A percentile compares a stretch with the other conserved stretches of the same genome.
phyloP scores from a whole-genome alignment of 2,797 vertebrate genomes.

The Siniperca scherzeri region DNA sequence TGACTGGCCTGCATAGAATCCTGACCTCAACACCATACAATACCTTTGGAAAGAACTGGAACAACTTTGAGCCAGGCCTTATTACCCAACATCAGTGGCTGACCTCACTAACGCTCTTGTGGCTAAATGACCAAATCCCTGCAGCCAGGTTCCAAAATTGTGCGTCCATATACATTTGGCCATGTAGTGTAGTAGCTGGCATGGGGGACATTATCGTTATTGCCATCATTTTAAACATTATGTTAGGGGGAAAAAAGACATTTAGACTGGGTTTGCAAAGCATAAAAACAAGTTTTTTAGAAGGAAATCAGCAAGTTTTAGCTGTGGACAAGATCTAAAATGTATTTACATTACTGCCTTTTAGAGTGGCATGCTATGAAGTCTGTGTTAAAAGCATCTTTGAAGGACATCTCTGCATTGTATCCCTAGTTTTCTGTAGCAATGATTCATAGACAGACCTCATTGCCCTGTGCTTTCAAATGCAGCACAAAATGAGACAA shows the following conservation, averaged over 20 bases:
- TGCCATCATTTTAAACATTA: neutral
- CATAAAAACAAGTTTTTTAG: neutral
- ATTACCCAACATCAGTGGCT: conserved; percentile 9
- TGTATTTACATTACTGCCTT: conserved; percentile 3
- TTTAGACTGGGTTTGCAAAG: conserved; percentile 9
- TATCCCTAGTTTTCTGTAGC: conserved; percentile 16
- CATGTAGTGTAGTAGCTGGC: neutral
- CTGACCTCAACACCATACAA: neutral
- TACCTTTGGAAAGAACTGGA: conserved; percentile 19
- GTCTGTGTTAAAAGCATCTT: conserved; percentile 9
- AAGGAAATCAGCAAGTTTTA: neutral
- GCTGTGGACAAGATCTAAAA: neutral
- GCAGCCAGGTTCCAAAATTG: neutral
- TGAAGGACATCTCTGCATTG: conserved; percentile 23
- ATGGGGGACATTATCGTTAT: neutral
- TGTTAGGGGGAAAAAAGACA: neutral
- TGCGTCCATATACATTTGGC: neutral
- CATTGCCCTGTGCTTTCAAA: conserved; percentile 60
- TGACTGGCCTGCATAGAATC: neutral
- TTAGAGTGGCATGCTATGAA: neutral
- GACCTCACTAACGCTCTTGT: neutral
- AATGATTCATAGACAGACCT: conserved; percentile 41
- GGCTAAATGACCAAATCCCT: conserved; percentile 29
- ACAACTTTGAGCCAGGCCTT: neutral
- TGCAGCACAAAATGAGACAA: conserved; percentile 74